phyloP scores from a whole-genome alignment of 2,113 vertebrate species.

The Proteles cristata region DNA sequence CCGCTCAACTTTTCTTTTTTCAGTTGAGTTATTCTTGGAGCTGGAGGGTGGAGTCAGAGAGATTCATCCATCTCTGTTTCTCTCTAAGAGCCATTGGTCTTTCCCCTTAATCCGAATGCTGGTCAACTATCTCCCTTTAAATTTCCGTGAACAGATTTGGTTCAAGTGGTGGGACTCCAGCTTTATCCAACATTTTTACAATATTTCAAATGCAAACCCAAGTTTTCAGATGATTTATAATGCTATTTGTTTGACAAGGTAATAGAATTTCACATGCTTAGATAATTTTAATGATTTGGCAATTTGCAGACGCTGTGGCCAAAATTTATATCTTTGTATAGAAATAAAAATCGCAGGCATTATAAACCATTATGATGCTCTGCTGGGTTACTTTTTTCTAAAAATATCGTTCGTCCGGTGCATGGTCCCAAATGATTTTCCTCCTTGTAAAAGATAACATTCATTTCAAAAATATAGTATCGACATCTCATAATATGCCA shows the following conservation, averaged over 20 bases:
- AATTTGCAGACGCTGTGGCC: not conserved
- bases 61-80: not conserved
- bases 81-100: not conserved
- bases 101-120: not conserved
- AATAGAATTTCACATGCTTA: conserved; percentile 7
- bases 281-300: not conserved
- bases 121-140: not conserved
- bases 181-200: not conserved
- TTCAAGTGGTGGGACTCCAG: not conserved
- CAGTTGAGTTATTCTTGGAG: not conserved
- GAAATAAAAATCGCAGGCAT: not conserved
- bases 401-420: not conserved
- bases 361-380: conserved; percentile 26
- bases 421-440: not conserved
- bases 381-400: not conserved
- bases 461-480: conserved; percentile 2
- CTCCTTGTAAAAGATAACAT: not conserved
- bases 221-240: not conserved
- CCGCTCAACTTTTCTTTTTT: not conserved
- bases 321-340: not conserved
- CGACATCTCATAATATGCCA: not conserved
- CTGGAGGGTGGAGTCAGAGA: not conserved
- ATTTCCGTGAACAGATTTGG: not conserved
- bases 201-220: not conserved
- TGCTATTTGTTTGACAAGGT: conserved; percentile 25